Evolutionary conservation across 37 sponge, comb jelly and placozoan genomes (phyloP), one percentile per base, ranked within the genome.

Genomic region (Diacarnus erythraeanus): DNA sequence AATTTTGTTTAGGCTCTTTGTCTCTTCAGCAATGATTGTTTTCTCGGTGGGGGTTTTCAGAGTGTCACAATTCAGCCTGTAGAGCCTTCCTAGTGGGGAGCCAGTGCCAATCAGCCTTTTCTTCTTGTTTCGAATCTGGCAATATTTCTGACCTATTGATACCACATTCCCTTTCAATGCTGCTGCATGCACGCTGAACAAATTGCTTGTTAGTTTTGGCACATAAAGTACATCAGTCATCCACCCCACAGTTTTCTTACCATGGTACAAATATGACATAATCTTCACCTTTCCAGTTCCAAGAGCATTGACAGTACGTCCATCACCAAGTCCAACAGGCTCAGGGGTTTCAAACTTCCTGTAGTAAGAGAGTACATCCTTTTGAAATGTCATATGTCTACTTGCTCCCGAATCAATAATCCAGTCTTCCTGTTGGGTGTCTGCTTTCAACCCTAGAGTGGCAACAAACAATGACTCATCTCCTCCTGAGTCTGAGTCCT

Each of bases 311-410:
- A 86, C 75, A 20, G 78, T 37, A 18, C 51, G 67, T 9, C 88
- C 88, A 76, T 87, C 87, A 30, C 81, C 88, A 0, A 87, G 64
- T 30, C 77, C 73, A 36, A 87, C 88, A 33, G 31, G 47, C 40
- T 87, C 65, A 1, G 88, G 77, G 5, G 60, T 57, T 31, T 57
- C 64, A 29, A 81, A 81, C 37, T 67, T 72, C 34, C 60, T 26
- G 30, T 81, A 81, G 38, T 87, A 36, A 9, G 29, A 29, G 3
- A 87, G 77, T 25, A 81, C 31, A 20, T 76, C 51, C 59, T 67
- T 67, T 0, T 76, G 29, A n/a, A 27, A 71, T 6, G 77, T 87
- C 88, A 87, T 87, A 74, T 87, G 77, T 33, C 77, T 68, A 54
- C 69, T 64, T 44, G 86, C 66, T 2, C 86, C 74, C 41, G 82